Base-by-base conservation (phyloP, 2,113 vertebrate genomes). In the Elgaria multicarinata region DNA sequence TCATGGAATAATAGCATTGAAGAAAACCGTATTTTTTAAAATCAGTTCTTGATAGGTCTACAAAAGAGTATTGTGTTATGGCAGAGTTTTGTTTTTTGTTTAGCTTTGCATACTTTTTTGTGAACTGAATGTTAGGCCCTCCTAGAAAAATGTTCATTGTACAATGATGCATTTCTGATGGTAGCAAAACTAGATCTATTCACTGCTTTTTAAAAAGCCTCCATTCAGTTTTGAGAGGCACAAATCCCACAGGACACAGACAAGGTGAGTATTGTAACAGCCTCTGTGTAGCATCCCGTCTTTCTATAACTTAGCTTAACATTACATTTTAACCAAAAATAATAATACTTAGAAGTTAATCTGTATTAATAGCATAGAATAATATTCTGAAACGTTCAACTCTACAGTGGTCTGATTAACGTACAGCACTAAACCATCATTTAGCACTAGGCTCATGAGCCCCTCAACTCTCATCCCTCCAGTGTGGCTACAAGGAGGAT, bases 181-280 rank as follows among this genome's bases (percentile, higher is more conserved):
- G 87, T 44, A 20, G 58, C 74, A 78, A 85, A 77, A 71, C n/a
- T 69, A 89, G 74, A 77, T 84, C 18, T 78, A 18, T 78, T 67
- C 66, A 84, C 44, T 69, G 26, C 67, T 31, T 89, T 72, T 69
- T 53, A 78, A 89, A 79, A 89, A 44, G 82, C 44, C 74, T 69
- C 64, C 62, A 77, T 22, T 89, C 58, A 89, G 20, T 39, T 78
- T 69, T 78, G 5, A 78, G 81, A 74, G n/a, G 62, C 14, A 39
- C 55, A 84, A 89, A 83, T 22, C 44, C 26, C 36, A 67, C 36
- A 58, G 46, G 72, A 78, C 46, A 77, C 66, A 84, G 36, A 20
- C 44, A 89, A 78, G 62, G 81, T 83, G 72, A 89, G 88, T 53
- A 84, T 50, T 69, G 55, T 71, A 72, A 13, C 36, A 74, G 31